Evolutionary conservation across 2,113 vertebrate species (phyloP), one percentile per base, ranked within the genome.

Genomic region (Telmatochromis sp.): DNA sequence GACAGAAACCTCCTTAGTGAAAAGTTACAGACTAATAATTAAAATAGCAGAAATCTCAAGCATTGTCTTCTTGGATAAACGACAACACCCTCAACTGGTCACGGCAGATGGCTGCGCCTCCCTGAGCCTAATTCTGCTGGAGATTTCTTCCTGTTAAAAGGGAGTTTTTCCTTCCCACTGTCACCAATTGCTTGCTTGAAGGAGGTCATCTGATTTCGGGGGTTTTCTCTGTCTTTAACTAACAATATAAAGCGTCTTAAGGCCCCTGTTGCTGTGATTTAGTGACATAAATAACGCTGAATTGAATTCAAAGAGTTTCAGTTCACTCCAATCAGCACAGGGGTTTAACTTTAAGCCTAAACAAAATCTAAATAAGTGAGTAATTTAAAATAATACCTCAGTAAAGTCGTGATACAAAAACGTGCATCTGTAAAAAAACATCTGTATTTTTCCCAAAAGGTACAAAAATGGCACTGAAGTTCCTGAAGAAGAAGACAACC

Each of bases 401-500:
- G 60, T 65, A 40, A 68, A 68, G 63, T 35, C 1, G 6, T 65
- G 31, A n/a, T 5, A 68, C 33, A 37, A 68, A 21, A 40, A 40
- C 0, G 33, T 42, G 37, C 37, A 58, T 31, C 57, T 31, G 57
- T 31, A 58, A 58, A 58, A 3, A 31, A 15, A 9, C 4, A 7
- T 65, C 9, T 81, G 9, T 84, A 19, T 28, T 80, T 4, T 13
- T n/a, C 17, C 10, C 37, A 12, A 26, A 86, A 97, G 97, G 97
- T 84, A 97, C 95, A 70, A 97, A 97, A 91, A 97, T 97, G 97
- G 97, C 97, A 0, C 94, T 97, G 82, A 97, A 97, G 86, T 97
- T 97, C 92, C 95, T 97, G 49, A 96, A 97, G 95, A 97, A 97
- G 95, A 97, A 97, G 91, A 97, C 95, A 1, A 97, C 97, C 53